These are phyloP conservation scores for Embiotoca jacksoni DNA, from an alignment of 2,113 vertebrate species.

Conservation along the genomic window DNA sequence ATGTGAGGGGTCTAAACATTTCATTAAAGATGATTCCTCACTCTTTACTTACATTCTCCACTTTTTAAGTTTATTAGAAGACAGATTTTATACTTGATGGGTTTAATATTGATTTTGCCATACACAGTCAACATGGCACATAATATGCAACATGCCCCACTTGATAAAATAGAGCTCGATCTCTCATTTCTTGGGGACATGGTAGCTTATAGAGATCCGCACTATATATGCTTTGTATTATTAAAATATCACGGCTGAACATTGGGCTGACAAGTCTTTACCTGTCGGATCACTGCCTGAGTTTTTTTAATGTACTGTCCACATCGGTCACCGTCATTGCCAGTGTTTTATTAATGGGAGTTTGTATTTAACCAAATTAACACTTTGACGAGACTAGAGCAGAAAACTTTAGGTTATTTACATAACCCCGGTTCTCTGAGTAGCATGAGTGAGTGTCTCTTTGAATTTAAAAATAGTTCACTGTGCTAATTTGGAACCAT, in stretches of 20 bases:
- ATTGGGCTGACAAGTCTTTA: background rate
- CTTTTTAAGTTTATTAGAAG: background rate
- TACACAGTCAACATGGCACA: background rate
- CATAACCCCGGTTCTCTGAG: no score
- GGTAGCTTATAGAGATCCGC: background rate
- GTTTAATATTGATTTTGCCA: background rate
- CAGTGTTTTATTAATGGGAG: background rate
- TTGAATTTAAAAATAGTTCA: no score
- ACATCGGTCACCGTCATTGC: background rate
- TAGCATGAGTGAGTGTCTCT: no score
- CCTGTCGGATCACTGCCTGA: background rate
- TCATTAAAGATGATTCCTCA: conserved; percentile 19
- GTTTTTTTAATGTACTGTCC: background rate
- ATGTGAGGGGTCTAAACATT: background rate
- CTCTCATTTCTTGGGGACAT: background rate
- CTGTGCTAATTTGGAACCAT: no score
- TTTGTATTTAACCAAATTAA: background rate
- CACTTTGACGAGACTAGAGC: background rate
- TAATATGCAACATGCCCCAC: background rate
- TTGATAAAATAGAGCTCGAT: background rate
- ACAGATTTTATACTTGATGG: background rate
- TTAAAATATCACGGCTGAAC: background rate
- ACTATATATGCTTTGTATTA: background rate
- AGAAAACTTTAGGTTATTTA: background rate
- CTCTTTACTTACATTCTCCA: background rate